Percentiles rank a stretch among this genome's conserved stretches.
Conservation (phyloP, 2,113 vertebrate species). For the Clarias magur region DNA sequence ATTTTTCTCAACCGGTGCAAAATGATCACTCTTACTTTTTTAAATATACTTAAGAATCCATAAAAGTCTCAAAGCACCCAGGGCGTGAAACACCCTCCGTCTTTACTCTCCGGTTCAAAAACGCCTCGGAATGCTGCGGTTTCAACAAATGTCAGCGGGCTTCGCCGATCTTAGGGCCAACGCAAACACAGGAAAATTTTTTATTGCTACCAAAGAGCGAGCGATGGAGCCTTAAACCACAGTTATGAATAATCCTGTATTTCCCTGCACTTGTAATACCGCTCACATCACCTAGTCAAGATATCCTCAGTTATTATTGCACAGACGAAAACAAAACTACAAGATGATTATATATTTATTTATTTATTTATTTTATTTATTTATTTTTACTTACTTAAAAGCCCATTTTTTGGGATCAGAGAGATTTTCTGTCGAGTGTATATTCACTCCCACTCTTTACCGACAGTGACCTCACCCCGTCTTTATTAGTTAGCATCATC, state of each 20-base stretch:
- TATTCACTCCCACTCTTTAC: background rate
- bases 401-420: no score
- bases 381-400: no score
- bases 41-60: background rate
- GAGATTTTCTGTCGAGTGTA: background rate
- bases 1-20: no score
- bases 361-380: no score
- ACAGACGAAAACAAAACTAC: no score
- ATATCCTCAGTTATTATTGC: background rate
- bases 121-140: constrained; percentile 39
- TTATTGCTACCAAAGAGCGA: background rate
- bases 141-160: constrained; percentile 17
- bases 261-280: background rate
- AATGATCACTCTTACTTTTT: background rate
- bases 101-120: constrained; percentile 2
- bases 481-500: background rate
- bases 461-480: background rate
- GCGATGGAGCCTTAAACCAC: background rate
- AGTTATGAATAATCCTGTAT: background rate
- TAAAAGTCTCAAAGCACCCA: constrained; percentile 9
- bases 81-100: background rate
- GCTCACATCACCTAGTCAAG: background rate
- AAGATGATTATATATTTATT: background rate
- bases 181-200: constrained; percentile 6
- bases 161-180: background rate